Base-by-base conservation (phyloP, 2,888 invertebrate species). In the Bursaphelenchus okinawaensis region DNA sequence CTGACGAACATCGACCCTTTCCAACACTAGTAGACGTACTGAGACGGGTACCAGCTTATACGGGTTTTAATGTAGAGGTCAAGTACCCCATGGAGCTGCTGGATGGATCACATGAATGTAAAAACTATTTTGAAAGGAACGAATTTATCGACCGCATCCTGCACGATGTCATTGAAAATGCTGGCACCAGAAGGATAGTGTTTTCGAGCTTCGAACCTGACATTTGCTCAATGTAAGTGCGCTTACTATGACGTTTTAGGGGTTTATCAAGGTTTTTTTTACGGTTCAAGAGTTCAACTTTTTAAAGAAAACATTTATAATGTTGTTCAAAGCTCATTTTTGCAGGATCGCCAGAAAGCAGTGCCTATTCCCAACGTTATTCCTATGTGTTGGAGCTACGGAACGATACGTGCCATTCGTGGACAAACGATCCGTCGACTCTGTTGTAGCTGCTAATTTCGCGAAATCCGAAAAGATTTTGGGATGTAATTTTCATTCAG, bases 191-290 rank as follows among this genome's bases (percentile, higher is more conserved):
- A n/a, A 89, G 91, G 66, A 90, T 98, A 67, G 89, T 96, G 20
- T 90, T 96, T 80, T 93, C 93, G 0, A 91, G 91, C 78, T 96
- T 96, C 84, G 92, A 95, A 85, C 92, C 95, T 0, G 94, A 96
- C 83, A 90, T 94, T 73, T 95, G 95, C 83, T 89, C 90, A 1
- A 90, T 94, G 91, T 87, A 80, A 84, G 85, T 83, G 19, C 7
- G 29, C 29, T 29, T 9, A 29, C 12, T 29, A 9, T 29, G 7
- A 29, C 12, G 7, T 12, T 9, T 29, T 29, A 29, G 8, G 29
- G 29, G 12, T 29, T 29, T 29, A 9, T 29, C n/a, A 40, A 40
- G 40, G 16, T n/a, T 40, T 40, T 40, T 40, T 40, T n/a, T 4
- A 4, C 40, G 7, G 7, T 29, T 29, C 31, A 9, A 29, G 31